phyloP scores from a whole-genome alignment of 2,113 vertebrate species.

The Cynopterus brachyotis region DNA sequence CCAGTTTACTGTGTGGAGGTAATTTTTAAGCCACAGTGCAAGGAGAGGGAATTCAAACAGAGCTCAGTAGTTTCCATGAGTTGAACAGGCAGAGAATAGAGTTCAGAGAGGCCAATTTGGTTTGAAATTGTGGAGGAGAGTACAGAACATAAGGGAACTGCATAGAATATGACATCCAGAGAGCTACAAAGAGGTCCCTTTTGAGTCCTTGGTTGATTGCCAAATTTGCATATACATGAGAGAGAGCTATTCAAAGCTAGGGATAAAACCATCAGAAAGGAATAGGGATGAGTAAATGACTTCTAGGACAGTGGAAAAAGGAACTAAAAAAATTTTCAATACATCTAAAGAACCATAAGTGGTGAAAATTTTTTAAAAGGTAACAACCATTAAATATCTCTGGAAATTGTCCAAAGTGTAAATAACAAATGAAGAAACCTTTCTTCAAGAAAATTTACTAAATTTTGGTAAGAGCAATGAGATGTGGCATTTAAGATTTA shows the following conservation, averaged over 20 bases:
- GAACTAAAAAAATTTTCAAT: not conserved
- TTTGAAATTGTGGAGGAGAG: not conserved
- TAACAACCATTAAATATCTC: not conserved
- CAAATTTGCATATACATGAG: not conserved
- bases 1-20: not conserved
- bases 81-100: not conserved
- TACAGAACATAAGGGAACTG: not conserved
- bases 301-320: not conserved
- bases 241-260: not conserved
- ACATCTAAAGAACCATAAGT: not conserved
- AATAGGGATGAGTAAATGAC: not conserved
- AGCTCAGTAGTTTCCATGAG: not conserved
- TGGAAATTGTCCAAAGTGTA: not conserved
- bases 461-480: not conserved
- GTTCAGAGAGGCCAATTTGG: not conserved
- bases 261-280: conserved; percentile 7
- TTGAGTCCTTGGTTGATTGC: not conserved
- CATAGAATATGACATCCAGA: not conserved
- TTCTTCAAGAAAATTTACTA: conserved; percentile 4
- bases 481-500: not conserved
- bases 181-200: not conserved
- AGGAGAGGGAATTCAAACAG: not conserved
- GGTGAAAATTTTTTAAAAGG: not conserved
- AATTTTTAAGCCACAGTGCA: not conserved
- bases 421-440: not conserved